Percentiles rank a stretch among this genome's conserved stretches.
Evolutionary conservation across 1,140 invertebrate genomes (phyloP).

Genomic region (Neodiprion pinetum): DNA sequence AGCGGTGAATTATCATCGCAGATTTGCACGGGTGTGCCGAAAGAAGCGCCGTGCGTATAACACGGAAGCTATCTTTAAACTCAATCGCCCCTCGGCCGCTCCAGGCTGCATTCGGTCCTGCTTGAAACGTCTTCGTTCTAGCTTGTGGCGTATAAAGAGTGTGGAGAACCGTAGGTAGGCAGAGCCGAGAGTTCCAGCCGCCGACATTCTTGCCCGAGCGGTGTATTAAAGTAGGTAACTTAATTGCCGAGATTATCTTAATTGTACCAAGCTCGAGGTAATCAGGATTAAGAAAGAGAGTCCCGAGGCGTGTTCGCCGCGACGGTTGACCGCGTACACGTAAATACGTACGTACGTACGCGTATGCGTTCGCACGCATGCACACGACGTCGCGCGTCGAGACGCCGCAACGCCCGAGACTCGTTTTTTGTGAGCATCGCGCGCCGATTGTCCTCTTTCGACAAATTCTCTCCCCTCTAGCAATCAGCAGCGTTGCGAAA

Average conservation of each 20-base stretch:
- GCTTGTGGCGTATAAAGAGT: conserved; percentile 24
- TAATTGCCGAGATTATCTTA: conserved; percentile 61
- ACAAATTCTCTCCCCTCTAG: background rate
- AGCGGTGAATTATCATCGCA: conserved; percentile 43
- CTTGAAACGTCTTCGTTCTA: conserved; percentile 7
- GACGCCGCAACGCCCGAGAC: conserved; percentile 24
- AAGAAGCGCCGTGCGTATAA: background rate
- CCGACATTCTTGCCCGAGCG: conserved; percentile 1
- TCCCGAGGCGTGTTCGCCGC: background rate
- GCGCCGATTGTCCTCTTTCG: background rate
- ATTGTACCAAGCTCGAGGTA: conserved; percentile 55
- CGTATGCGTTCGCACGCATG: conserved; percentile 19
- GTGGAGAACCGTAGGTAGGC: no score
- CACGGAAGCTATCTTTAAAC: background rate
- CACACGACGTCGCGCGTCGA: conserved; percentile 26
- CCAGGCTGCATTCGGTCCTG: background rate
- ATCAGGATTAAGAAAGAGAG: conserved; percentile 36
- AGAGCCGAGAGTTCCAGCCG: background rate
- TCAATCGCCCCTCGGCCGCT: background rate
- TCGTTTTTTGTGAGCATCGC: background rate
- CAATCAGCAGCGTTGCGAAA: no score
- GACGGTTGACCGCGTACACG: background rate
- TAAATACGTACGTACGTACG: background rate
- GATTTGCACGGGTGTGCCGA: conserved; percentile 5
- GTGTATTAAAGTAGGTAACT: conserved; percentile 51